Conservation (phyloP, 2,797 vertebrate species). For the Acrocephalus scirpaceus region DNA sequence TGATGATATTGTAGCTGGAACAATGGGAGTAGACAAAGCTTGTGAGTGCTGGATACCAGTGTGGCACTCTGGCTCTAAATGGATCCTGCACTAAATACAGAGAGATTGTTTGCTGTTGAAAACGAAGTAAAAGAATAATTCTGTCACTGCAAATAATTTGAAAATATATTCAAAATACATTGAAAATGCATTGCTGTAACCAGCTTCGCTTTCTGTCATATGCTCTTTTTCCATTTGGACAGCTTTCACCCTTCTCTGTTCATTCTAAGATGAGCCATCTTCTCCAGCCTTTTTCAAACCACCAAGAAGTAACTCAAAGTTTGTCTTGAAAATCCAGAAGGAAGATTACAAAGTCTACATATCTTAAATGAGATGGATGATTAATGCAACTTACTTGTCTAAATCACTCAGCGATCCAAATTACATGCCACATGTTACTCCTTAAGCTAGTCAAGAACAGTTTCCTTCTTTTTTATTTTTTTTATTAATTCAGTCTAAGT, state of each 20-base stretch:
- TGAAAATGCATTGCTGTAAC: neutral
- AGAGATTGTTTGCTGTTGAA: neutral
- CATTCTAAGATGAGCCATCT: neutral
- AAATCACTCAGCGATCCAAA: conserved; percentile 53
- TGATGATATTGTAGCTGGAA: neutral
- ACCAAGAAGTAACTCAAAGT: neutral
- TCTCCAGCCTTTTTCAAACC: neutral
- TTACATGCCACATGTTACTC: conserved; percentile 52
- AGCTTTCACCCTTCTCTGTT: neutral
- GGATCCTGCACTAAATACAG: neutral
- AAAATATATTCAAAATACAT: neutral
- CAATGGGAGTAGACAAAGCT: neutral
- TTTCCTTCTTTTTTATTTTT: neutral
- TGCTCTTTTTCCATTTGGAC: neutral
- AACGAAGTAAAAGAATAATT: neutral
- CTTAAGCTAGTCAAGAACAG: conserved; percentile 20
- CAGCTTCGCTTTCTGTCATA: neutral
- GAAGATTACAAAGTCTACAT: conserved; percentile 28
- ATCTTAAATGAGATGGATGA: conserved; percentile 37
- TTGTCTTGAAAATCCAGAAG: conserved; percentile 15
- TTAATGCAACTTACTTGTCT: conserved; percentile 50
- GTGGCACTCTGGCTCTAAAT: neutral
- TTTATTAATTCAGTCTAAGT: conserved; percentile 14
- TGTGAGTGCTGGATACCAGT: neutral
- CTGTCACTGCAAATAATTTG: neutral